Base-by-base conservation (phyloP, 2,888 invertebrate species). In the Drosophila ezoana region DNA sequence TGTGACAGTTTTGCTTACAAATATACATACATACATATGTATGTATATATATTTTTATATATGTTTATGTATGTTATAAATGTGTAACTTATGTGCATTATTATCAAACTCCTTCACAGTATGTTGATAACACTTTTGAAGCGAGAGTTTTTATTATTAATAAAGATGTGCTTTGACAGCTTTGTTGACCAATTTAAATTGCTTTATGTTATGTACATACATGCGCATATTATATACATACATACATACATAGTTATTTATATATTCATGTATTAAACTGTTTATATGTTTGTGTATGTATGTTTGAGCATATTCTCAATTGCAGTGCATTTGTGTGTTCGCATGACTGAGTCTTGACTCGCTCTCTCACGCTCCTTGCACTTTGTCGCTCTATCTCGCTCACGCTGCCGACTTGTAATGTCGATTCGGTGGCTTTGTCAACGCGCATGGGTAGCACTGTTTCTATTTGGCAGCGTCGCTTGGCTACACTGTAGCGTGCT, bases 371-470 rank as follows among this genome's bases (percentile, higher is more conserved):
- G 33, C 57, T 68, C 33, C 43, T 43, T 48, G 41, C 18, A 40
- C 32, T 53, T 52, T 32, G 48, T 23, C 43, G 28, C 58, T 35
- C 40, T 41, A 49, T 56, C 61, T 59, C 63, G 35, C 41, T 54
- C 49, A 16, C 54, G 38, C 60, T 37, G 13, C 32, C 45, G n/a
- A 16, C 11, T 54, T 51, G 33, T 54, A 47, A 57, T 44, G 32
- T 51, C 53, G 57, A 57, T 75, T 76, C 37, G 51, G 62, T 60
- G 49, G 67, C 49, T 68, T 73, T 76, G 79, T 64, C 65, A 73
- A 67, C 58, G 68, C 76, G 74, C 79, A 78, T 78, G 78, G 79
- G 78, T 53, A 74, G 66, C 75, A 78, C 75, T 79, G 40, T 67
- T 56, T 58, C 48, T 66, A 48, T 67, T 56, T 47, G 63, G 32